Base-by-base conservation (phyloP, 2,797 vertebrate genomes). In the Lithobates sylvaticus region DNA sequence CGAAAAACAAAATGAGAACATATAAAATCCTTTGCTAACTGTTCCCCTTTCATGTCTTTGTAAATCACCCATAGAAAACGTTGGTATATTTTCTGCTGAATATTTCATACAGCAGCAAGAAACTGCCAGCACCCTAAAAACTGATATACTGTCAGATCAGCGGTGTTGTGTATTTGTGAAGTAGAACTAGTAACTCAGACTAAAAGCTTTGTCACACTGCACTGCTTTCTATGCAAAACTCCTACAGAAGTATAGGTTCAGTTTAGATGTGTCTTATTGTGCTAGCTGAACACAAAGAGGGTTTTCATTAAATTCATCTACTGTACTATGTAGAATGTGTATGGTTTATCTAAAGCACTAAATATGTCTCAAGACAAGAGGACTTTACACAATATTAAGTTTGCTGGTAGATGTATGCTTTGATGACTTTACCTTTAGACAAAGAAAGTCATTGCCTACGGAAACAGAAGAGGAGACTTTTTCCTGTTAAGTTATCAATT, bases 81-180 rank as follows among this genome's bases (percentile, higher is more conserved):
- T 10, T 73, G 32, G 32, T 72, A 23, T 26, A 81, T 70, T 73
- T 12, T 7, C 70, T 74, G 34, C 50, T 82, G 68, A 81, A 81
- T 81, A 82, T 82, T 82, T 82, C 70, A 82, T 82, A 61, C 36
- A 27, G 42, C 72, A 73, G 61, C n/a, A 39, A 64, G 70, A 82
- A 82, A 44, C 21, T 81, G 13, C 47, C 54, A 61, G 50, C 71
- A 61, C 23, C 54, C 69, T 65, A 39, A 74, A 81, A 10, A 29
- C 58, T 82, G 70, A 82, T 82, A 64, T 82, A 82, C 34, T 42
- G 5, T 58, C n/a, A 39, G 44, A 64, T 39, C 50, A 23, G 36
- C 1, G 34, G 16, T 65, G 34, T 3, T 21, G 44, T 36, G 54
- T 29, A 36, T 74, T 64, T 82, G 26, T 61, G 16, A 73, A 34